Evolutionary conservation across 2,888 invertebrate genomes (phyloP).

Genomic region (Meteorus cinctellus): DNA sequence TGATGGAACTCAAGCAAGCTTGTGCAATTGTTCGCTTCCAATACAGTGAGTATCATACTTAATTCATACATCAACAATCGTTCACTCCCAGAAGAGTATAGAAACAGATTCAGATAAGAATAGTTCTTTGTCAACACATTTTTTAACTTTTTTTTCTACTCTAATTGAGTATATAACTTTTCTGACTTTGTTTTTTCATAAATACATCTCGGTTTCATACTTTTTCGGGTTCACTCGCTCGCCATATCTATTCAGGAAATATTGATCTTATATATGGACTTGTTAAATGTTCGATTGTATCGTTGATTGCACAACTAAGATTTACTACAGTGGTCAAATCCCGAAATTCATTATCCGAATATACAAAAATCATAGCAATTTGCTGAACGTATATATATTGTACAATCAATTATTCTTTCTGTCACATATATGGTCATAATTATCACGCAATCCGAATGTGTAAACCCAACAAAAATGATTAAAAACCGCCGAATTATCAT

Average conservation of each 20-base stretch:
- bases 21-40: slow-evolving; percentile 51
- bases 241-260: neutral
- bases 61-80: slow-evolving; percentile 28
- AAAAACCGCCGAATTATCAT: slow-evolving; percentile 49
- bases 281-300: neutral
- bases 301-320: neutral
- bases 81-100: slow-evolving; percentile 40
- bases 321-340: slow-evolving; percentile 1
- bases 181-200: neutral
- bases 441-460: neutral
- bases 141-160: slow-evolving; percentile 24
- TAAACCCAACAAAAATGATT: slow-evolving; percentile 43
- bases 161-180: slow-evolving; percentile 46
- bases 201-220: neutral
- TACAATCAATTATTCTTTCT: neutral
- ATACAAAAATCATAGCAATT: neutral
- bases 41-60: slow-evolving; percentile 41
- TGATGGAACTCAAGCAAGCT: slow-evolving; percentile 58
- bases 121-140: slow-evolving; percentile 25
- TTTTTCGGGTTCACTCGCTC: no score
- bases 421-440: neutral
- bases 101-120: slow-evolving; percentile 39
- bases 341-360: neutral
- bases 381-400: neutral
- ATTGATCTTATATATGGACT: slow-evolving; percentile 2